Evolutionary conservation across 2,113 vertebrate species (phyloP).

Genomic region (Brienomyrus longianalis): DNA sequence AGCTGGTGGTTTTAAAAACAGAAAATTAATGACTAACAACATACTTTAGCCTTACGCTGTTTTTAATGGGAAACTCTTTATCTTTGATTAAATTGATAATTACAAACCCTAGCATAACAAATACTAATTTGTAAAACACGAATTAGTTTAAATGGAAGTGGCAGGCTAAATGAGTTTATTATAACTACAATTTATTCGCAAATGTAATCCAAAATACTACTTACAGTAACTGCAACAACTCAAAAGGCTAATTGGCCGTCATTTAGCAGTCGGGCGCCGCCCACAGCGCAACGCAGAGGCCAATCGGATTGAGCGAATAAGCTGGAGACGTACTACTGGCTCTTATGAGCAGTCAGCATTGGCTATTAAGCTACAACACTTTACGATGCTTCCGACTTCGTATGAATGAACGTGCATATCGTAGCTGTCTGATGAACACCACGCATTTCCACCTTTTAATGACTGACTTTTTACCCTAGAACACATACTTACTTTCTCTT

Average conservation of each 20-base stretch:
- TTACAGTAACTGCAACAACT: not conserved
- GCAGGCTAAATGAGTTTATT: slow-evolving; percentile 50
- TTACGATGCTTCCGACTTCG: not conserved
- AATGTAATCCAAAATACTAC: slow-evolving; percentile 37
- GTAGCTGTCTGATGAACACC: not conserved
- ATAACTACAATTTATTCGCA: slow-evolving; percentile 62
- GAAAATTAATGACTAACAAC: slow-evolving; percentile 9
- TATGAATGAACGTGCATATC: not conserved
- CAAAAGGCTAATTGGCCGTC: not conserved
- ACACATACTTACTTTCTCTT: not conserved
- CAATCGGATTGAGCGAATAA: not conserved
- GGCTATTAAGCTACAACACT: not conserved
- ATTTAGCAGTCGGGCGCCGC: not conserved
- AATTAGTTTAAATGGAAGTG: slow-evolving; percentile 42
- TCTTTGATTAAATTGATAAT: slow-evolving; percentile 18
- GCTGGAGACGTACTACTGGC: not conserved
- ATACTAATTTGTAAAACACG: slow-evolving; percentile 48
- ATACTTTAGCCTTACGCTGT: not conserved
- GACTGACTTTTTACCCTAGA: not conserved
- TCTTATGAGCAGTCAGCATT: not conserved
- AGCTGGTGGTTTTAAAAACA: not conserved
- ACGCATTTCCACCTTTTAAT: not conserved
- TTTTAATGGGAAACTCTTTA: slow-evolving; percentile 16
- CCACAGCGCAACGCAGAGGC: not conserved
- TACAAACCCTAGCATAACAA: slow-evolving; percentile 35